Conservation (phyloP, 2,113 vertebrate species). For the Sorex fumeus region DNA sequence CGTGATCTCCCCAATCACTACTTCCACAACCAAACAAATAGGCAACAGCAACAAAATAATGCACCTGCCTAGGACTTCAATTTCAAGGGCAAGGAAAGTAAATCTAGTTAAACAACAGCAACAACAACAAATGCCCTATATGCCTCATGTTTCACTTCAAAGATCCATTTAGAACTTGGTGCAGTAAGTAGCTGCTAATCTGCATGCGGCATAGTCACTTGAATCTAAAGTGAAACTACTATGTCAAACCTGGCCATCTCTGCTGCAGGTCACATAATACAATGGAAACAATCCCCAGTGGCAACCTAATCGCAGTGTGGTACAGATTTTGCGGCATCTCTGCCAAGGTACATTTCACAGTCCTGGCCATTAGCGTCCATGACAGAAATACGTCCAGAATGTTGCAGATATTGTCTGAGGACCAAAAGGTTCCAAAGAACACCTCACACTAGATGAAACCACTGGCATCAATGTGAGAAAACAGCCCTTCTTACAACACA, state of each 20-base stretch:
- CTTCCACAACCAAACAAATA: too few species aligned
- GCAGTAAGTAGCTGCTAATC: not conserved
- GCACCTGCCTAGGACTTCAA: not conserved
- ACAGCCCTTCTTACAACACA: not conserved
- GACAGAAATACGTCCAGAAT: not conserved
- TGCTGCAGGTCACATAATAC: not conserved
- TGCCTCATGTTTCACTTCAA: not conserved
- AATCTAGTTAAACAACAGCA: conserved; percentile 7
- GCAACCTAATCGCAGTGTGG: not conserved
- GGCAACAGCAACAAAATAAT: not conserved
- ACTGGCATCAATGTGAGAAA: not conserved
- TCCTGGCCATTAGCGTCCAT: not conserved
- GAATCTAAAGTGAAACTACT: not conserved
- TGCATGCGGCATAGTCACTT: not conserved
- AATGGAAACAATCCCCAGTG: not conserved
- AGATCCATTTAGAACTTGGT: not conserved
- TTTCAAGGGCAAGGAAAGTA: conserved; percentile 9
- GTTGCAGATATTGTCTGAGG: not conserved
- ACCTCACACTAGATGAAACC: not conserved
- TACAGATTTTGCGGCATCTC: not conserved
- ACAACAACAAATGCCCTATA: not conserved
- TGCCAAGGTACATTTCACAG: not conserved
- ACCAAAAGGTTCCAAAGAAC: not conserved
- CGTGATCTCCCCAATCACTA: too few species aligned
- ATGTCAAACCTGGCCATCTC: not conserved